These are phyloP conservation scores for Anthopleura sola DNA, from an alignment of 64 coral and sea anemone genomes.

Conservation along the genomic window DNA sequence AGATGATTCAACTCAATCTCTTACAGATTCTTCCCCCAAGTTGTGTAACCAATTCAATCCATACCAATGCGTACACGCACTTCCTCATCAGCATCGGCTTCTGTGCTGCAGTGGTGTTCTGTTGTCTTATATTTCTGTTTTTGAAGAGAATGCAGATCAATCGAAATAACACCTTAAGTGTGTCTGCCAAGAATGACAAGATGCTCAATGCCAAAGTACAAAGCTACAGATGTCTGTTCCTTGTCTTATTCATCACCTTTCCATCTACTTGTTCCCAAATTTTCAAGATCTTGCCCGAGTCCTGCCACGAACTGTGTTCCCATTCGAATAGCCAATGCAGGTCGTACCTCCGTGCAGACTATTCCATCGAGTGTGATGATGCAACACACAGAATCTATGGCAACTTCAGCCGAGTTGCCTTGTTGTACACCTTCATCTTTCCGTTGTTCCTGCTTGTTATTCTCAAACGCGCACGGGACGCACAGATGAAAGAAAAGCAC, in stretches of 20 bases:
- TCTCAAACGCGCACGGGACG: not conserved
- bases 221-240: not conserved
- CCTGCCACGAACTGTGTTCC: conserved; percentile 3
- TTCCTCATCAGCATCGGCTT: not conserved
- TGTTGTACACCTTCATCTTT: not conserved
- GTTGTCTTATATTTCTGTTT: not conserved
- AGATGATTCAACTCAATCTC: not conserved
- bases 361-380: not conserved
- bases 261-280: conserved; percentile 10
- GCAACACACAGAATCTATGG: not conserved
- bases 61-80: not conserved
- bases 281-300: not conserved
- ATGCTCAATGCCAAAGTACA: not conserved
- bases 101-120: not conserved
- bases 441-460: not conserved
- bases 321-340: not conserved
- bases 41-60: not conserved
- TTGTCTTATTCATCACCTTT: not conserved
- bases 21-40: not conserved
- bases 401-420: not conserved
- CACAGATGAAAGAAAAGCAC: not conserved
- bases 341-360: not conserved
- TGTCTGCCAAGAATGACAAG: not conserved
- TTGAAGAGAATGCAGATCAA: no score
- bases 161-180: not conserved